Percentiles rank a stretch among this genome's conserved stretches.
Evolutionary conservation across 1,140 invertebrate genomes (phyloP).

Genomic region (Drosophila punjabiensis): DNA sequence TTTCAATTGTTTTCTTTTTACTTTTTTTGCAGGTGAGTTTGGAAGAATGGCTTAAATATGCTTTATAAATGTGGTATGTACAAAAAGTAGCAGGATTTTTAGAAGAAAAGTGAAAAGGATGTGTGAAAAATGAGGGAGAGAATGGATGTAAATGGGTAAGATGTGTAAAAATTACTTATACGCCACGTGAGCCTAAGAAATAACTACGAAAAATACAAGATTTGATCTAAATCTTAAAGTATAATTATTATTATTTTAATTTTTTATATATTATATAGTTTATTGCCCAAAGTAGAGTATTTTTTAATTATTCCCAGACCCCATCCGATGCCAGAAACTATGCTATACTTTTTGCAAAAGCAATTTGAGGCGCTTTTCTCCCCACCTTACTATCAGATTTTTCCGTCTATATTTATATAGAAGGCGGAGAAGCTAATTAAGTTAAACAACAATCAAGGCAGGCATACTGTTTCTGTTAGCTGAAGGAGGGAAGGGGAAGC

Average conservation of each 20-base stretch:
- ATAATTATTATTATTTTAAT: not conserved
- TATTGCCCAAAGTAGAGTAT: not conserved
- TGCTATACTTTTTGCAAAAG: slow-evolving; percentile 62
- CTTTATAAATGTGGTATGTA: slow-evolving; percentile 33
- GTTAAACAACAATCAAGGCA: slow-evolving; percentile 70
- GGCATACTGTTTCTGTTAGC: slow-evolving; percentile 7
- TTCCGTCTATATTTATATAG: slow-evolving; percentile 10
- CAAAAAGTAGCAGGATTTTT: not conserved
- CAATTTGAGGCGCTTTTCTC: slow-evolving; percentile 40
- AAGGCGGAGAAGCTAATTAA: slow-evolving; percentile 62
- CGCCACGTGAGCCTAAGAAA: not conserved
- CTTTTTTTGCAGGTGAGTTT: slow-evolving; percentile 66
- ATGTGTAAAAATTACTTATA: not conserved
- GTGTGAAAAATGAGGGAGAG: not conserved
- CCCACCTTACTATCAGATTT: not conserved
- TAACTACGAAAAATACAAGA: not conserved
- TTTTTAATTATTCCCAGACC: not conserved
- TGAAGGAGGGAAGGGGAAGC: not conserved
- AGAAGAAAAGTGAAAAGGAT: not conserved
- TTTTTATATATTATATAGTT: not conserved
- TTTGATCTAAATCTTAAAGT: not conserved
- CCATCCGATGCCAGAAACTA: slow-evolving; percentile 39
- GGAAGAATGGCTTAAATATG: not conserved
- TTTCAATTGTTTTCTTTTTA: slow-evolving; percentile 16
- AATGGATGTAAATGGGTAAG: not conserved